phyloP scores from a whole-genome alignment of 1,140 invertebrate species.

The Phortica variegata region DNA sequence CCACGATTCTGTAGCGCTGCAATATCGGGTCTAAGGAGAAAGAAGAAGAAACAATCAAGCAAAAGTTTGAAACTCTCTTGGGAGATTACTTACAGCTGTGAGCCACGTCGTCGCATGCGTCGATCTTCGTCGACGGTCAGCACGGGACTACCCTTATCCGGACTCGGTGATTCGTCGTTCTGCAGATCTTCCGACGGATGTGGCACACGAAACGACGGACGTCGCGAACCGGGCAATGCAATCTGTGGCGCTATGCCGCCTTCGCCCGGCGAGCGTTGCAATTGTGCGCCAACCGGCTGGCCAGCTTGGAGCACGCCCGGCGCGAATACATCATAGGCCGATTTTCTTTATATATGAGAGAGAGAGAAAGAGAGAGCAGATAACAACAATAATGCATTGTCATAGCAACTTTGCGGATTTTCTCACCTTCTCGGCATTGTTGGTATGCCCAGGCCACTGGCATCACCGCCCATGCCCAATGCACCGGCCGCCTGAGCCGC shows the following conservation, averaged over 20 bases:
- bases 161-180: constrained; percentile 61
- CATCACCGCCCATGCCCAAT: constrained; percentile 58
- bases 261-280: constrained; percentile 44
- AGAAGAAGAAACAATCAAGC: neutral
- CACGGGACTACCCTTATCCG: constrained; percentile 57
- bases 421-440: constrained; percentile 67
- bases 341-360: constrained; percentile 61
- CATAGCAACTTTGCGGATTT: neutral
- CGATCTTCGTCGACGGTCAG: constrained; percentile 71
- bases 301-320: constrained; percentile 46
- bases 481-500: constrained; percentile 42
- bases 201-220: constrained; percentile 69
- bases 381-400: neutral
- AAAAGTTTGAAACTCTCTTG: neutral
- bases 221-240: constrained; percentile 58
- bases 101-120: constrained; percentile 71
- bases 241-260: constrained; percentile 44
- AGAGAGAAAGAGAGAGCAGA: neutral
- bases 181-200: constrained; percentile 60
- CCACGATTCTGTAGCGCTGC: constrained; percentile 66
- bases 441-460: constrained; percentile 63
- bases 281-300: constrained; percentile 27
- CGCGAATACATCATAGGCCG: constrained; percentile 77
- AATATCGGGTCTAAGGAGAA: constrained; percentile 69
- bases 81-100: constrained; percentile 70